A percentile compares a stretch with the other conserved stretches of the same genome.
Evolutionary conservation across 2,888 invertebrate species (phyloP).

Genomic region (Spialia ferax): DNA sequence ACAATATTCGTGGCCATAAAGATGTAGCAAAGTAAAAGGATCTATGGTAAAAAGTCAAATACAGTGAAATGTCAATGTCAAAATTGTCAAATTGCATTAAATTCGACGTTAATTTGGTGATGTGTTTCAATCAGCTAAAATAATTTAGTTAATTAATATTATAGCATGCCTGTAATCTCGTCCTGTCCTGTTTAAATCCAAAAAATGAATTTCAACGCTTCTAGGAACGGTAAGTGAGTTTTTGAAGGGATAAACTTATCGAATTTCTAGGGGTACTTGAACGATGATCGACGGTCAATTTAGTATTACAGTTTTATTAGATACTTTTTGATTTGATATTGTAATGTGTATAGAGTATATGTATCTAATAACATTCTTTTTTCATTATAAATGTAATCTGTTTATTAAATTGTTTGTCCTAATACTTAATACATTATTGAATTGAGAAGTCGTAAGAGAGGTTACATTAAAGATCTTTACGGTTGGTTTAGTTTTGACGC

Average conservation of each 20-base stretch:
- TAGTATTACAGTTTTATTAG: background rate
- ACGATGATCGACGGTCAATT: background rate
- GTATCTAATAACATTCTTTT: too few relatives aligned
- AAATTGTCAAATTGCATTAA: slow-evolving; percentile 54
- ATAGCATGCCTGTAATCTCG: slow-evolving; percentile 62
- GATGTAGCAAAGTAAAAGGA: too few relatives aligned
- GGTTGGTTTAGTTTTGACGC: too few relatives aligned
- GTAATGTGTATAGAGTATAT: too few relatives aligned
- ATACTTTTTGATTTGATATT: background rate
- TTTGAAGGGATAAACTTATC: slow-evolving; percentile 20
- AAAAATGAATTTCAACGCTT: slow-evolving; percentile 82
- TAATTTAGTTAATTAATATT: slow-evolving; percentile 57
- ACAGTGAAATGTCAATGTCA: background rate
- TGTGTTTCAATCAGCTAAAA: slow-evolving; percentile 70
- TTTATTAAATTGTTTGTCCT: too few relatives aligned
- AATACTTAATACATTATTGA: too few relatives aligned
- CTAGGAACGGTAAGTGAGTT: slow-evolving; percentile 73
- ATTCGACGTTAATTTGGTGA: slow-evolving; percentile 65
- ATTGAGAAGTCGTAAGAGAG: too few relatives aligned
- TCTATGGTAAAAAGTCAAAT: too few relatives aligned
- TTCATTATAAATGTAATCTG: too few relatives aligned
- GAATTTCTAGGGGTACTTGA: slow-evolving; percentile 5
- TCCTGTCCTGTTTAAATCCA: slow-evolving; percentile 49
- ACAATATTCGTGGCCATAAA: too few relatives aligned
- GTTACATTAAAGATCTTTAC: too few relatives aligned